Evolutionary conservation across 23 tunicate genomes (phyloP), one percentile per base, ranked within the genome.

Genomic region (Oikopleura albicans): DNA sequence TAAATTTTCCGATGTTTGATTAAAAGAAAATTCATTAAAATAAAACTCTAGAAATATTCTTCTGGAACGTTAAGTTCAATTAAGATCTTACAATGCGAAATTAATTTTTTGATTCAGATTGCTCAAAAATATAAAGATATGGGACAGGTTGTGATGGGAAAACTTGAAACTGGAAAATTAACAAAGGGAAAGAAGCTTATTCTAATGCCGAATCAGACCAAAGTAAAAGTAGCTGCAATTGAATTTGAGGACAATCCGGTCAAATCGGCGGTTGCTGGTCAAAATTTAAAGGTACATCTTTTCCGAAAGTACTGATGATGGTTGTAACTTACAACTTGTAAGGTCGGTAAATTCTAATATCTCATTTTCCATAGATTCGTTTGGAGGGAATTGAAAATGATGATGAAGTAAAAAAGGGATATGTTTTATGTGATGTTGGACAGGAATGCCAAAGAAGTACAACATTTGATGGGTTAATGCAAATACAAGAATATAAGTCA

Each of bases 121-220:
- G 99, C 91, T 40, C 91, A 95, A 83, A 95, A 88, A 83, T 91
- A 91, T 84, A 95, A 95, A 79, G 99, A 95, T 83, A 95, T 95
- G 99, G 99, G 99, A 27, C 89, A 87, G 4, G 89, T 95, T 39
- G 90, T 95, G 28, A 56, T 95, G 28, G 99, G 99, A 36, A 95
- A 95, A 87, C 85, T 95, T 31, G 99, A 95, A 87, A 88, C 92
- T 33, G 99, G 99, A 12, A 84, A 63, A 38, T 59, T 95, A n/a
- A 37, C 76, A 0, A 90, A 91, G 84, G 92, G 91, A 22, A 94
- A 88, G 84, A 84, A 87, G 22, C 40, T 95, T 39, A 66, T 91
- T 1, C 38, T 95, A 89, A 92, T 89, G 84, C 99, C 99, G 34
- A 90, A 90, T 83, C 87, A 83, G 39, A 84, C 88, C 41, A 95